Evolutionary conservation across 2,888 invertebrate species (phyloP), one percentile per base, ranked within the genome.

Genomic region (Stramonita haemastoma): DNA sequence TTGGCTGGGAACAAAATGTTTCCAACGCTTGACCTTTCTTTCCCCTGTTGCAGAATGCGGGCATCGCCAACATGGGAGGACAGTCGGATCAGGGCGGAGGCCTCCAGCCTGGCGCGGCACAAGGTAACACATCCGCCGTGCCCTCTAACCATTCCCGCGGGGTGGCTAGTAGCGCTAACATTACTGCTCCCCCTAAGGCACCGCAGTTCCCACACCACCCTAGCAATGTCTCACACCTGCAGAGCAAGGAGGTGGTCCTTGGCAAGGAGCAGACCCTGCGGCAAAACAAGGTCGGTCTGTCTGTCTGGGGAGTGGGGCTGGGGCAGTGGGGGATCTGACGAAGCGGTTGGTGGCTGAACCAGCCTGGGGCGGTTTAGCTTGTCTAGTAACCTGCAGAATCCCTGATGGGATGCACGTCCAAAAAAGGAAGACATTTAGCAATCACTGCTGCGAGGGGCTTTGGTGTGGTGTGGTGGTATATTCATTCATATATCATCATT

Each of bases 41-140:
- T 46, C 46, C 2, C 46, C n/a, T 85, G 85, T 85, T 15, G 32
- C 85, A 85, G 85, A 85, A 85, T 22, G 85, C 57, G 0, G 57
- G 29, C 29, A 29, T 57, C 85, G 17, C 11, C 85, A 85, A 85
- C 85, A 2, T 57, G 56, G 85, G 26, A 17, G 34, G 19, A 32
- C 73, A 81, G 70, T 46, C 46, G n/a, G 46, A 46, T 17, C 26
- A 29, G 57, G 85, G 32, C 17, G 85, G 57, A 26, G n/a, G n/a
- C n/a, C 5, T 57, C 29, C 46, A 57, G 4, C 57, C 57, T 17
- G 85, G 85, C 26, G 19, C 57, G 57, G 56, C 29, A 22, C 85
- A 85, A 85, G 85, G 85, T 85, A 85, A 85, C n/a, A 26, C 11
- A 5, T 22, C 87, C 15, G 11, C 85, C n/a, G 19, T 29, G 57